Conservation (phyloP, 1,140 invertebrate species). For the Drosophila prosaltans region DNA sequence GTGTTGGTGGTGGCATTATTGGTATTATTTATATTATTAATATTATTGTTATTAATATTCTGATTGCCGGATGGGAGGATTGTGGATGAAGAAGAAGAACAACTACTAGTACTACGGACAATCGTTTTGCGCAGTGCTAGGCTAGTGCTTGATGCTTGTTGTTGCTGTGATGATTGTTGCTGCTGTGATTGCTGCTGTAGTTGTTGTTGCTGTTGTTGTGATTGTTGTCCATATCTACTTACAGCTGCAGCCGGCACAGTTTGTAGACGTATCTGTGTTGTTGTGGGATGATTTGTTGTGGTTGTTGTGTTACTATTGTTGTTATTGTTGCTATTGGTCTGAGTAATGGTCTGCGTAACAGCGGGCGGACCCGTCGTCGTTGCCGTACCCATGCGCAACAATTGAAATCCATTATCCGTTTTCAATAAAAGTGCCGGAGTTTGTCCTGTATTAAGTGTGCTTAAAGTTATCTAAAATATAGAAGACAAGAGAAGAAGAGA, state of each 20-base stretch:
- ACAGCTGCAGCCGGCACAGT: slow-evolving; percentile 85
- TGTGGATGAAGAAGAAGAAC: slow-evolving; percentile 64
- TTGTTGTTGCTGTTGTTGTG: slow-evolving; percentile 62
- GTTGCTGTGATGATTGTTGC: slow-evolving; percentile 58
- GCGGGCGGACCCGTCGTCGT: slow-evolving; percentile 85
- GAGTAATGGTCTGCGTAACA: slow-evolving; percentile 79
- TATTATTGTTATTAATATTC: slow-evolving; percentile 56
- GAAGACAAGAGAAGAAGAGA: slow-evolving; percentile 47
- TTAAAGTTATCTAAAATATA: slow-evolving; percentile 90
- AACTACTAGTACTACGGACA: slow-evolving; percentile 65
- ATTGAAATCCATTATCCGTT: slow-evolving; percentile 97
- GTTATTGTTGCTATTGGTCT: slow-evolving; percentile 57
- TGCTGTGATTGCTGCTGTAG: slow-evolving; percentile 43
- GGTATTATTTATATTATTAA: slow-evolving; percentile 50
- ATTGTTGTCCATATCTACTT: slow-evolving; percentile 85
- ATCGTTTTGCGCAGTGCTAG: slow-evolving; percentile 86
- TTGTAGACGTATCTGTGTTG: slow-evolving; percentile 85
- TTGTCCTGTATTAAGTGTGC: slow-evolving; percentile 92
- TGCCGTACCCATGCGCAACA: slow-evolving; percentile 92
- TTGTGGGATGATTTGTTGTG: slow-evolving; percentile 76
- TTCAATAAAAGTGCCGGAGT: slow-evolving; percentile 93
- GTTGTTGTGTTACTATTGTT: slow-evolving; percentile 63
- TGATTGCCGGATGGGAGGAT: slow-evolving; percentile 78
- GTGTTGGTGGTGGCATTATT: slow-evolving; percentile 56
- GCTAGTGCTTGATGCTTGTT: slow-evolving; percentile 70